Evolutionary conservation across 2,113 vertebrate genomes (phyloP).

Genomic region (Syngnathoides biaculeatus): DNA sequence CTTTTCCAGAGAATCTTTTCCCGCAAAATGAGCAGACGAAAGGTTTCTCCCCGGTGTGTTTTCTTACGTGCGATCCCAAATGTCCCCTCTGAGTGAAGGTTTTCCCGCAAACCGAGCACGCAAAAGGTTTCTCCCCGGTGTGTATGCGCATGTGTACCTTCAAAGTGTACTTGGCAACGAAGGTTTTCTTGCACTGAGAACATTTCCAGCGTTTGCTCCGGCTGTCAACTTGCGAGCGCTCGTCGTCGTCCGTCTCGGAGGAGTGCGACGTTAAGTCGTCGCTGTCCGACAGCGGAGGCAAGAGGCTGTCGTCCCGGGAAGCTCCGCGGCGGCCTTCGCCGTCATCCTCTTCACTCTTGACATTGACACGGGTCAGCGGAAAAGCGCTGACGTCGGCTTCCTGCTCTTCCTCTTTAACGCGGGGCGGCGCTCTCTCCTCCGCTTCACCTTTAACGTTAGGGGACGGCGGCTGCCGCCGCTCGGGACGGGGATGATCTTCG

Average conservation of each 20-base stretch:
- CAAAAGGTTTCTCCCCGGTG: not conserved
- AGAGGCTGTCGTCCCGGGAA: not conserved
- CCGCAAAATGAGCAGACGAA: not conserved
- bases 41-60: not conserved
- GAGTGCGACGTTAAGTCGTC: not conserved
- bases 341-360: not conserved
- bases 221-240: not conserved
- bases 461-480: not conserved
- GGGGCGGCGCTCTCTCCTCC: not conserved
- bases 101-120: not conserved
- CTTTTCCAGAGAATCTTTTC: not conserved
- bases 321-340: not conserved
- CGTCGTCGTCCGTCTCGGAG: not conserved
- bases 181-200: not conserved
- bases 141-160: slow-evolving; percentile 1
- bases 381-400: not conserved
- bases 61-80: not conserved
- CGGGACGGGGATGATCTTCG: not conserved
- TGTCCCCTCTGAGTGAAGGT: not conserved
- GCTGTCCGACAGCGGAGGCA: not conserved
- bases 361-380: not conserved
- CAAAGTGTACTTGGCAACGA: not conserved
- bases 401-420: not conserved
- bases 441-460: not conserved
- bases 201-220: not conserved